A percentile compares a stretch with the other conserved stretches of the same genome.
Evolutionary conservation across 2,888 invertebrate genomes (phyloP).

Genomic region (Pycnomerus fuliginosus): DNA sequence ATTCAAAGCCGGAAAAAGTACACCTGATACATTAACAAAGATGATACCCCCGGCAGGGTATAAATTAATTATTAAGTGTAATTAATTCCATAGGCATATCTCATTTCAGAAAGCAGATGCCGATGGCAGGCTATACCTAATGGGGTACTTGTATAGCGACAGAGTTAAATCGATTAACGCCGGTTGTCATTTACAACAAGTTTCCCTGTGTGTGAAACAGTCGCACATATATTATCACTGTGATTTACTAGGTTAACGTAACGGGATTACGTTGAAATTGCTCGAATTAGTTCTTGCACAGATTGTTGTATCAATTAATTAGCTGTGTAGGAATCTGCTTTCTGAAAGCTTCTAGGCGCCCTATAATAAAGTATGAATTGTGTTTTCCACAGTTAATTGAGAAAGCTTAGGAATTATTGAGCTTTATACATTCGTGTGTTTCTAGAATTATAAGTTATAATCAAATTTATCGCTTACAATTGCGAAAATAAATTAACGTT

Average conservation of each 20-base stretch:
- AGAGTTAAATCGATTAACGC: constrained; percentile 43
- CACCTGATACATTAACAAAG: constrained; percentile 26
- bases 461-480: constrained; percentile 22
- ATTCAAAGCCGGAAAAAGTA: constrained; percentile 19
- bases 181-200: constrained; percentile 44
- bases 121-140: constrained; percentile 45
- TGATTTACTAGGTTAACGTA: constrained; percentile 32
- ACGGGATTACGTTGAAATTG: constrained; percentile 31
- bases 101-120: constrained; percentile 41
- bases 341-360: constrained; percentile 15
- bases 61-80: constrained; percentile 44
- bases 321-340: constrained; percentile 18
- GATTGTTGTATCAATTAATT: constrained; percentile 32
- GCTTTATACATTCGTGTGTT: constrained; percentile 17
- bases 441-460: constrained; percentile 17
- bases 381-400: constrained; percentile 5
- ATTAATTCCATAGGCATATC: constrained; percentile 42
- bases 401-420: constrained; percentile 16
- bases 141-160: constrained; percentile 41
- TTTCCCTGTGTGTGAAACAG: constrained; percentile 31
- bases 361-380: constrained; percentile 11
- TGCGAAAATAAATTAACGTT: constrained; percentile 20
- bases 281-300: constrained; percentile 29
- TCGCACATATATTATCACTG: constrained; percentile 33
- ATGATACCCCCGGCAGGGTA: constrained; percentile 27